A percentile compares a stretch with the other conserved stretches of the same genome.
Conservation (phyloP, 92 coral and sea anemone species). For the Pocillopora meandrina region DNA sequence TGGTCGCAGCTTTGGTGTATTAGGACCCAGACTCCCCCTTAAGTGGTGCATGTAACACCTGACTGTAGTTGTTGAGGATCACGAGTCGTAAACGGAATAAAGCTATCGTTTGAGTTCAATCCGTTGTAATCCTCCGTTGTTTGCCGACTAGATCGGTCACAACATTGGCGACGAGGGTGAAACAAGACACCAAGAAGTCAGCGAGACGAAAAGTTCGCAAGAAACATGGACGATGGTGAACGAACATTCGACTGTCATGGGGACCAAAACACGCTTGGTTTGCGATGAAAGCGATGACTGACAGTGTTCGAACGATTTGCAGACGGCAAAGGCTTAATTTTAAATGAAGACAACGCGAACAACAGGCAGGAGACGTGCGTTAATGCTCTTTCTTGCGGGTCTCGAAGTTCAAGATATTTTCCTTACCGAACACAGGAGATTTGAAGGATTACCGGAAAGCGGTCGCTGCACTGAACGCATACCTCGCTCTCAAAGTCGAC, state of each 20-base stretch:
- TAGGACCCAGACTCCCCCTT: too few relatives aligned
- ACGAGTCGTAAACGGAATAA: not conserved
- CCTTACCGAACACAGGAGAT: slow-evolving; percentile 42
- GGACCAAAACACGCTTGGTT: not conserved
- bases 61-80: not conserved
- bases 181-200: not conserved
- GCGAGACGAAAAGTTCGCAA: not conserved
- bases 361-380: slow-evolving; percentile 43
- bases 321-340: slow-evolving; percentile 7
- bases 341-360: slow-evolving; percentile 9
- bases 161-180: not conserved
- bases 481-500: slow-evolving; percentile 19
- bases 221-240: not conserved
- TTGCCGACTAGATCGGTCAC: not conserved
- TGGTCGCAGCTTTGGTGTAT: too few relatives aligned
- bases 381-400: slow-evolving; percentile 41
- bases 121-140: not conserved
- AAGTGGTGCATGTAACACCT: too few relatives aligned
- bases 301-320: slow-evolving; percentile 6
- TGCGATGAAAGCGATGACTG: slow-evolving; percentile 6
- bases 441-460: slow-evolving; percentile 24
- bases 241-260: not conserved
- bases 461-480: slow-evolving; percentile 16
- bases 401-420: slow-evolving; percentile 48
- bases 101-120: not conserved